phyloP scores from a whole-genome alignment of 2,797 vertebrate species.

The Mus spretus region DNA sequence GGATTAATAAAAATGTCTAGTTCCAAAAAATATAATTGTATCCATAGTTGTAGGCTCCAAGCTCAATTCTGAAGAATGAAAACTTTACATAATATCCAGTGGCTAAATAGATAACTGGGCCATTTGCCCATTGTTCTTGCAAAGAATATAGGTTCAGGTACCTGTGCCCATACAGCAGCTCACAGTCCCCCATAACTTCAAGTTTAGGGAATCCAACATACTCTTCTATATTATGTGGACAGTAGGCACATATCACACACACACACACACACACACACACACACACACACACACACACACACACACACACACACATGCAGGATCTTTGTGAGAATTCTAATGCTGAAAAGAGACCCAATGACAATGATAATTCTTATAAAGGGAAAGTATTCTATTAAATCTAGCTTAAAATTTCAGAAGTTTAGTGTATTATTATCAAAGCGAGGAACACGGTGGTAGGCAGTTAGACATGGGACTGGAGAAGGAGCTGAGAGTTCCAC shows the following conservation, averaged over 20 bases:
- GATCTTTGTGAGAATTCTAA: background rate
- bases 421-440: too few relatives aligned
- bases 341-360: background rate
- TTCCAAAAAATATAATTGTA: constrained; percentile 61
- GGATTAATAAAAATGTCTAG: constrained; percentile 16
- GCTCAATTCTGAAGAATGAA: background rate
- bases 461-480: background rate
- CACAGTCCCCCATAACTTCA: background rate
- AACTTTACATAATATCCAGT: too few relatives aligned
- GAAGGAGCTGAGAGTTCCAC: background rate
- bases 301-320: background rate
- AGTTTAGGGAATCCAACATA: background rate
- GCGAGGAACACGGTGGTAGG: background rate
- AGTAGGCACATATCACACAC: background rate
- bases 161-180: too few relatives aligned
- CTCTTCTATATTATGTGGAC: background rate
- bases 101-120: background rate
- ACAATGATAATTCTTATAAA: background rate
- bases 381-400: background rate
- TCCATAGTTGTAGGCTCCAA: constrained; percentile 22
- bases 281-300: too few relatives aligned
- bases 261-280: too few relatives aligned
- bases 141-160: background rate
- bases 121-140: background rate
- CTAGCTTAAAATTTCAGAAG: background rate